Evolutionary conservation across 2,888 invertebrate genomes (phyloP).

Genomic region (Mesorhabditis belari): DNA sequence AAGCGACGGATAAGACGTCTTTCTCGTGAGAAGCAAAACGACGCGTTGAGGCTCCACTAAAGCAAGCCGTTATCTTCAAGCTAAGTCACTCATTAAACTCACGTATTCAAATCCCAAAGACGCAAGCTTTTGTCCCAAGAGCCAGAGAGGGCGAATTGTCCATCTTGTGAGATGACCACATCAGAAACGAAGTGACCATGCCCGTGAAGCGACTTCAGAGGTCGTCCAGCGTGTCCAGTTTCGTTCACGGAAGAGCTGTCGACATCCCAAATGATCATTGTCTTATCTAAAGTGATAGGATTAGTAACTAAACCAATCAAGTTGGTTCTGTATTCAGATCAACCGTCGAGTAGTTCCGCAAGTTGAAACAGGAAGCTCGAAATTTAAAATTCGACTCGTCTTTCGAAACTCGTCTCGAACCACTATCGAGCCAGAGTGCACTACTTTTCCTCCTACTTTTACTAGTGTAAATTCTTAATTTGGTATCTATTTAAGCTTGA

Average conservation of each 20-base stretch:
- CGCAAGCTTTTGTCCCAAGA: conserved; percentile 99
- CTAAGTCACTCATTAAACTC: too few species aligned
- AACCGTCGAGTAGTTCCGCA: too few species aligned
- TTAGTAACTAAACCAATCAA: too few species aligned
- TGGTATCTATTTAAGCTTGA: too few species aligned
- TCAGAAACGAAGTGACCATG: conserved; percentile 99
- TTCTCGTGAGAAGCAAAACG: conserved; percentile 98
- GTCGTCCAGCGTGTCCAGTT: conserved; percentile 64
- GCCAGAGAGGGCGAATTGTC: conserved; percentile 96
- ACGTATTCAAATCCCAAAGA: conserved; percentile 93
- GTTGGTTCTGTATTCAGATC: too few species aligned
- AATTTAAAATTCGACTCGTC: too few species aligned
- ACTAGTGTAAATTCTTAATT: too few species aligned
- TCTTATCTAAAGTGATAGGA: conserved; percentile 63
- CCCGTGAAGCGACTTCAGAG: conserved; percentile 81
- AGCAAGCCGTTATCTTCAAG: too few species aligned
- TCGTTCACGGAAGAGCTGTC: conserved; percentile 88
- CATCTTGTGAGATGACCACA: conserved; percentile 95
- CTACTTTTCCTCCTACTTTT: too few species aligned
- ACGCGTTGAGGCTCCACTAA: conserved; percentile 68
- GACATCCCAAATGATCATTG: conserved; percentile 94
- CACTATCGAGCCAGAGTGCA: too few species aligned
- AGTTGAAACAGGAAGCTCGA: too few species aligned
- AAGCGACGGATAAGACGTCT: conserved; percentile 98
- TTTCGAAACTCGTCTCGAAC: too few species aligned